Evolutionary conservation across 1,140 invertebrate species (phyloP), one percentile per base, ranked within the genome.

Genomic region (Heliconius eleuchia): DNA sequence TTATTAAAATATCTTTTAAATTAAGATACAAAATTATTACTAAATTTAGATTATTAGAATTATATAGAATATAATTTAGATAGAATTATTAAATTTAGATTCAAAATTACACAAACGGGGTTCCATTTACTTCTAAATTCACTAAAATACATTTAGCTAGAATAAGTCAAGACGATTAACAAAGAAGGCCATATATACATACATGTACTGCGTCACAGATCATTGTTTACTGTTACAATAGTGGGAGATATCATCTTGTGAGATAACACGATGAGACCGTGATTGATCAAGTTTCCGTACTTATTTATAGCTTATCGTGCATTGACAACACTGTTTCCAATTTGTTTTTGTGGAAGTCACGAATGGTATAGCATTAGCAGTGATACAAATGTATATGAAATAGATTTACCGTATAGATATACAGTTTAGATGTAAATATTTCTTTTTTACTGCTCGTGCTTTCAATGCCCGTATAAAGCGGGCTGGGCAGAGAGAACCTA

Each of bases 221-320:
- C n/a, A 75, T 75, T 57, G 74, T 75, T 75, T 75, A 75, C 74
- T 34, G 55, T 52, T 60, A 66, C 57, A 23, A 76, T n/a, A 66
- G n/a, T 66, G 27, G 27, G 16, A 4, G 74, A 76, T 76, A 66
- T n/a, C 57, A 66, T 76, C 74, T 76, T n/a, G 16, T 37, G 19
- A 76, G 74, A 76, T 76, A 76, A 66, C 39, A 18, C 18, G 55
- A 4, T 75, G 55, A 16, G 34, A 75, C 55, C 30, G 60, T 75
- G 74, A 75, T 75, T 66, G 74, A 75, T 75, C 55, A 76, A 60
- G 46, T 37, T 76, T 66, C 74, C 74, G 74, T 16, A 66, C 19
- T 23, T 76, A 76, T 66, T 66, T 66, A 76, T 70, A 76, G 57
- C 50, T 66, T 66, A 66, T 66, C 60, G 60, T 66, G 60, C 60